Conservation (phyloP, 2,113 vertebrate genomes). For the Corydoras sp. region DNA sequence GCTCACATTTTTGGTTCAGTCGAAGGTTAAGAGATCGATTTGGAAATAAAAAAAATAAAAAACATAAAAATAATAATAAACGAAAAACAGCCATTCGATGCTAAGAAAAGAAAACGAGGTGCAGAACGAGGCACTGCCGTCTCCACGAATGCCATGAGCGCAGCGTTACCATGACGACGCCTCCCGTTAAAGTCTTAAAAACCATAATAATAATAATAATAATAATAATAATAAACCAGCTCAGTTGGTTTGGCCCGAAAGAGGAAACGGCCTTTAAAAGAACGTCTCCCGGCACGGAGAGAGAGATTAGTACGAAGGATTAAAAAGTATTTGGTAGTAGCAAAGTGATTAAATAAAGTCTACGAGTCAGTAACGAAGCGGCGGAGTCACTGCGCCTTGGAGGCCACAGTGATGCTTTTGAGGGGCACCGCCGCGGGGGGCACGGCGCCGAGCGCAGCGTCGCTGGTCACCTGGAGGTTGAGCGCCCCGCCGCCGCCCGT, state of each 20-base stretch:
- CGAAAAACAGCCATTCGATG: constrained; percentile 13
- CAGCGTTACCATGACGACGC: not conserved
- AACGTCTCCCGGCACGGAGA: constrained; percentile 36
- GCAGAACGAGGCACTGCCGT: not conserved
- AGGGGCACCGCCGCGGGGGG: constrained; percentile 68
- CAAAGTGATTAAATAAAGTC: constrained; percentile 65
- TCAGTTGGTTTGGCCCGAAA: constrained; percentile 5
- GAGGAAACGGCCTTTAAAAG: constrained; percentile 32
- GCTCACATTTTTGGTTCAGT: constrained; percentile 87
- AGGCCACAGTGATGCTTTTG: constrained; percentile 89
- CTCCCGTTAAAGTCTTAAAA: not conserved
- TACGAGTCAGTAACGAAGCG: constrained; percentile 42
- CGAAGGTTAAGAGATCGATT: constrained; percentile 66
- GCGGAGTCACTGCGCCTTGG: constrained; percentile 90
- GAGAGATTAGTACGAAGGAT: constrained; percentile 32
- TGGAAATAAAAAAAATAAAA: constrained; percentile 60
- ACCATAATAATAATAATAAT: not conserved
- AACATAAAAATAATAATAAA: not conserved
- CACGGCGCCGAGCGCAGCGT: constrained; percentile 79
- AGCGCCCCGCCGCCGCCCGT: constrained; percentile 73
- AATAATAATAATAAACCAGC: not conserved
- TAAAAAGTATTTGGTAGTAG: constrained; percentile 66
- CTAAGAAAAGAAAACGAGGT: constrained; percentile 3
- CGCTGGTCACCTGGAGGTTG: constrained; percentile 84
- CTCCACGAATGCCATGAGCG: constrained; percentile 6